phyloP scores from a whole-genome alignment of 2,888 invertebrate species.

The Ophion ellenae region DNA sequence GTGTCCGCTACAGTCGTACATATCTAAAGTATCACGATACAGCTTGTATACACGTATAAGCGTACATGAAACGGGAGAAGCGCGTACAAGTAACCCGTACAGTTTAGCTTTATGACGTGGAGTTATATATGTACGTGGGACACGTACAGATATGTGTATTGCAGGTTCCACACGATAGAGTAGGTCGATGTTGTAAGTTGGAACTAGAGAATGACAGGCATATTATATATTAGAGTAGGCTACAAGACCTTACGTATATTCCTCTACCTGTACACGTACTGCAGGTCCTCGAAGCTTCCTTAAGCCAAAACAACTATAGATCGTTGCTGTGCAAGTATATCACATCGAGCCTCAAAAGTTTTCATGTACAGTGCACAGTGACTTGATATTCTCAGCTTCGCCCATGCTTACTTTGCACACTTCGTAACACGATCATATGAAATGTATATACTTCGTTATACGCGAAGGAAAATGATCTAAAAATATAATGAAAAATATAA shows the following conservation, averaged over 20 bases:
- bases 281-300: conserved; percentile 38
- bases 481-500: too few species aligned
- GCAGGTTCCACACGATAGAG: conserved; percentile 8
- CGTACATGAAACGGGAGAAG: conserved; percentile 30
- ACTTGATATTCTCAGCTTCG: conserved; percentile 7
- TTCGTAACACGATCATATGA: background rate
- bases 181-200: conserved; percentile 17
- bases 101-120: conserved; percentile 13
- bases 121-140: background rate
- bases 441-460: background rate
- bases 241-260: conserved; percentile 17
- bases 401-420: conserved; percentile 11
- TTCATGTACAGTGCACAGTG: conserved; percentile 25
- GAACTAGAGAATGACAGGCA: conserved; percentile 23
- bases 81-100: conserved; percentile 36
- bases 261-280: conserved; percentile 24
- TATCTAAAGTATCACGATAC: conserved; percentile 11
- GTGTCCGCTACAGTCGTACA: conserved; percentile 1
- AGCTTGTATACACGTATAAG: conserved; percentile 14
- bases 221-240: background rate
- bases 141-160: background rate
- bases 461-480: background rate
- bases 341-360: conserved; percentile 27
- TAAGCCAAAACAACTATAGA: conserved; percentile 36
- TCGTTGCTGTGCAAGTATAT: conserved; percentile 15